Base-by-base conservation (phyloP, 2,113 vertebrate genomes). In the Uropsilus gracilis region DNA sequence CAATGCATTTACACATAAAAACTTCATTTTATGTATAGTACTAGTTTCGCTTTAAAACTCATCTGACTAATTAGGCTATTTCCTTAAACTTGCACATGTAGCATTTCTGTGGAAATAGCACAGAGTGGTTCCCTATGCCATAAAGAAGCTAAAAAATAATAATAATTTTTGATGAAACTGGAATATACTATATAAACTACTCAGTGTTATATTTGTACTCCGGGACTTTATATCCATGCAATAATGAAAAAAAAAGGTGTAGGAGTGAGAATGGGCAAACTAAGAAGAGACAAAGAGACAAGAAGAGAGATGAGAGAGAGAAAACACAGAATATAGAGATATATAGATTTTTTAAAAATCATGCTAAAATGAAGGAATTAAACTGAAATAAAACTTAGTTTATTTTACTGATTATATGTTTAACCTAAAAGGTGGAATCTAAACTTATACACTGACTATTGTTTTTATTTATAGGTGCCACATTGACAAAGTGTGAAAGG, bases 51-150 rank as follows among this genome's bases (percentile, higher is more conserved):
- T 80, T 46, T 87, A 64, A 48, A 89, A 73, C 39, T 44, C 1
- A 39, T 69, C 55, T 69, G 12, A 84, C 44, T 72, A 30, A 0
- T 78, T 85, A 94, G 9, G 12, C 5, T 75, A 24, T 66, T 82
- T 82, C 44, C 72, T 91, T 69, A 8, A 46, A 30, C 44, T 50
- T 71, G 1, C 0, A 88, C 22, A 10, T 69, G 3, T 28, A 61
- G 13, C 4, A 64, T 34, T 3, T 71, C 32, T 86, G 76, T 32
- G 24, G 3, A 69, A 95, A 42, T 16, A 72, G 12, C 46, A 42
- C 8, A 71, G 18, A 0, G 3, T 61, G 0, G 14, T 30, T 2
- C 10, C 1, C 26, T 82, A 32, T 86, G 4, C 61, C 8, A 80
- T 81, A 53, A 87, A 87, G 3, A 57, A 50, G 13, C 1, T 18